Evolutionary conservation across 2,113 vertebrate species (phyloP).

Genomic region (Otolemur garnettii): DNA sequence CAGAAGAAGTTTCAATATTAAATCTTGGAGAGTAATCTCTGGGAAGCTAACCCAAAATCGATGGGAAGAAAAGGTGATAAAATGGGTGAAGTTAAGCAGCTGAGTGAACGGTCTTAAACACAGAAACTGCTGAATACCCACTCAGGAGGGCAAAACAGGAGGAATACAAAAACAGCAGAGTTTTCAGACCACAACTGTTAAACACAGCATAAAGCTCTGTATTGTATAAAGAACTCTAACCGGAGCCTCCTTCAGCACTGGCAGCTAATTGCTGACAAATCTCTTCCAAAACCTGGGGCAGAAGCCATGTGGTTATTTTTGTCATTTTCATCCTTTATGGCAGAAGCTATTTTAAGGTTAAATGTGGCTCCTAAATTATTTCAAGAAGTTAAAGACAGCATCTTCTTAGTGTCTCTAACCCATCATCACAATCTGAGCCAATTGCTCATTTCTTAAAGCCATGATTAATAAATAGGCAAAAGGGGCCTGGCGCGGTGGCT

Average conservation of each 20-base stretch:
- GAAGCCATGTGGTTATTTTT: neutral
- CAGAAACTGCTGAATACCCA: neutral
- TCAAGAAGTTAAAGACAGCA: neutral
- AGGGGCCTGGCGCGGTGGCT: neutral
- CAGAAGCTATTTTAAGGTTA: neutral
- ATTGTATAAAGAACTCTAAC: neutral
- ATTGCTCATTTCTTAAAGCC: neutral
- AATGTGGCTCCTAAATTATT: constrained; percentile 20
- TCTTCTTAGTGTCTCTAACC: neutral
- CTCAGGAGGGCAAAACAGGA: neutral
- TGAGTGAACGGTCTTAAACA: neutral
- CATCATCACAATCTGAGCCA: neutral
- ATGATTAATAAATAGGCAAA: constrained; percentile 22
- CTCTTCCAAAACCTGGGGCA: neutral
- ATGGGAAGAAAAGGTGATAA: neutral
- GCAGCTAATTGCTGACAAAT: neutral
- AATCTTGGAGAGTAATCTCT: neutral
- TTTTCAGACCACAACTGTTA: neutral
- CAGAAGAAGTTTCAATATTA: constrained; percentile 10
- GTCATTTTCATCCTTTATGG: neutral
- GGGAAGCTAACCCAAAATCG: neutral
- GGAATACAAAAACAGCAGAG: neutral
- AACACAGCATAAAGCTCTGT: neutral
- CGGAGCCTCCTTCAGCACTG: neutral
- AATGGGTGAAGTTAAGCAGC: neutral